Base-by-base conservation (phyloP, 2,888 invertebrate species). In the Microplitis deprimator region DNA sequence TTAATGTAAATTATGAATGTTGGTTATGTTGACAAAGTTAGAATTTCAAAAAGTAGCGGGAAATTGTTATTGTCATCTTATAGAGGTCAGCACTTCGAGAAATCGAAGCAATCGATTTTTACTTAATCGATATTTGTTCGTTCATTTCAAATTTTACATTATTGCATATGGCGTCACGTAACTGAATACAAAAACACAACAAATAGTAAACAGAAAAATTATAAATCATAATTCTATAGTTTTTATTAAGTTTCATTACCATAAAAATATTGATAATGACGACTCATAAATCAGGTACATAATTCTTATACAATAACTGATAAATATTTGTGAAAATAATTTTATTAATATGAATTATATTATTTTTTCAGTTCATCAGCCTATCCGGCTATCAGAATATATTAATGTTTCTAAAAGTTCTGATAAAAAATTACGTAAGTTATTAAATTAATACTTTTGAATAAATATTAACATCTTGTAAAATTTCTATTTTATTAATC, bases 361-460 rank as follows among this genome's bases (percentile, higher is more conserved):
- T 16, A 13, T n/a, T 6, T 50, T 71, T 62, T 7, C 13, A 73
- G 73, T 65, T 13, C 16, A 20, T 8, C 73, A 71, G 38, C 77
- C 77, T 6, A 59, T 77, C n/a, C 60, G 64, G 29, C 50, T 77
- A 3, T 62, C 75, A 8, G 75, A 75, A 29, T n/a, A 68, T 17
- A 59, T 75, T 0, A 68, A 68, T n/a, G n/a, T 10, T 8, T 5
- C 41, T 4, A 50, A 61, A 62, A 75, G 68, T 68, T 50, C 20
- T 41, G 75, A n/a, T 4, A 75, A 62, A 62, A 39, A 68, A 40
- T 5, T 16, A 16, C 20, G 75, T 75, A 68, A 29, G 61, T 50
- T 10, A 38, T 6, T 67, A 29, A 62, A 17, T 73, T 29, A 5
- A 50, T 73, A 65, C 10, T 29, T 60, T 6, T 10, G 1, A n/a